phyloP scores from a whole-genome alignment of 2,888 invertebrate species.

The Perizoma affinitatum region DNA sequence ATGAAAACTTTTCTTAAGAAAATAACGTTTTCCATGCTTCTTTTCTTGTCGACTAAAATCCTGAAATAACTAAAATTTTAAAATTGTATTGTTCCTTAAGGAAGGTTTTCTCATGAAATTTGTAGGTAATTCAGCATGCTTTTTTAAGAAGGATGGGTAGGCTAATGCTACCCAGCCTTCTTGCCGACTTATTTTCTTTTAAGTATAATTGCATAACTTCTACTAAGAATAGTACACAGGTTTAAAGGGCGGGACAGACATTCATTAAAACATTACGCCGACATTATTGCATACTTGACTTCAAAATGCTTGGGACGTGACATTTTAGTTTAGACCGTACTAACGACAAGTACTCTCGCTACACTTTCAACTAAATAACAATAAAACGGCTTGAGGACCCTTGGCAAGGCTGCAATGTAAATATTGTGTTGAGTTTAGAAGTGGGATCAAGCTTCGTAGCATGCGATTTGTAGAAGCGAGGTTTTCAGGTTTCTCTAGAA shows the following conservation, averaged over 20 bases:
- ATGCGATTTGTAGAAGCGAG: too few relatives aligned
- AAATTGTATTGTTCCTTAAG: too few relatives aligned
- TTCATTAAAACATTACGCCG: constrained; percentile 25
- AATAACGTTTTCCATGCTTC: too few relatives aligned
- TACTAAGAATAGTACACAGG: neutral
- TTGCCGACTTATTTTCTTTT: too few relatives aligned
- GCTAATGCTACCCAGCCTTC: too few relatives aligned
- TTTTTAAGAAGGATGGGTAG: too few relatives aligned
- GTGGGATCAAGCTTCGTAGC: neutral
- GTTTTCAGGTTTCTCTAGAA: too few relatives aligned
- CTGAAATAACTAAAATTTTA: too few relatives aligned
- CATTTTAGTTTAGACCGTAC: constrained; percentile 21
- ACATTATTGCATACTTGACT: constrained; percentile 24
- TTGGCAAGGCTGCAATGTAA: constrained; percentile 12
- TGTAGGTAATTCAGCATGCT: too few relatives aligned
- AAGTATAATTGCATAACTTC: neutral
- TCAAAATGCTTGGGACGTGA: constrained; percentile 26
- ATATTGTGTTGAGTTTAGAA: constrained; percentile 11
- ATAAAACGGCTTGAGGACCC: constrained; percentile 19
- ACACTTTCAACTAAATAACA: constrained; percentile 23
- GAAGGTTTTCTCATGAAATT: too few relatives aligned
- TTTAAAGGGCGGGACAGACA: constrained; percentile 15
- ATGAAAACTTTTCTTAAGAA: too few relatives aligned
- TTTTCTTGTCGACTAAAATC: too few relatives aligned
- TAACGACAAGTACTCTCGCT: constrained; percentile 19